Percentiles rank a stretch among this genome's conserved stretches.
phyloP scores from a whole-genome alignment of 23 tunicate species.

The Phallusia fumigata region DNA sequence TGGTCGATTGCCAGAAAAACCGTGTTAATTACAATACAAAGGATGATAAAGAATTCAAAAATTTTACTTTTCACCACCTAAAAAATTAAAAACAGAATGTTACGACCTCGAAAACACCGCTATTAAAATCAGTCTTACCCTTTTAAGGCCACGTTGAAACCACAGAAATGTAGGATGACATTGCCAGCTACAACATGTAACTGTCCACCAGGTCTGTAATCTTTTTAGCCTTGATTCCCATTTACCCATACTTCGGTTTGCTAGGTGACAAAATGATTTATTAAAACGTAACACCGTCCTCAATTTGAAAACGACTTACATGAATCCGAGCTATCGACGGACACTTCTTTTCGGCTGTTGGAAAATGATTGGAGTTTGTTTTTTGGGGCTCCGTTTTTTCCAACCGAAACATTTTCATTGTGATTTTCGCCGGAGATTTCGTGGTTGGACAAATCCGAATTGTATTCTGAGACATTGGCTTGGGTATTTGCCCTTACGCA shows the following conservation, averaged over 20 bases:
- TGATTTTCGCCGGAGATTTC: background rate
- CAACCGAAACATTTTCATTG: background rate
- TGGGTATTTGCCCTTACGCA: background rate
- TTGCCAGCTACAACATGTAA: conserved; percentile 71
- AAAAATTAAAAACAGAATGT: background rate
- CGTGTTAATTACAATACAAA: conserved; percentile 76
- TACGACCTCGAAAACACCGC: too few relatives aligned
- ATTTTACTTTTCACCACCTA: conserved; percentile 57
- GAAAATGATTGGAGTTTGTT: conserved; percentile 11
- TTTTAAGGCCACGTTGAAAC: conserved; percentile 41
- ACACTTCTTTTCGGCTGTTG: conserved; percentile 28
- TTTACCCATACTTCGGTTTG: background rate
- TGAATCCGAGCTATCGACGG: conserved; percentile 59
- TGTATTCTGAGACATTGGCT: background rate
- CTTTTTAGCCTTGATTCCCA: background rate
- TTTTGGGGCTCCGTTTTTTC: conserved; percentile 19
- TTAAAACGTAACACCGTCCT: background rate
- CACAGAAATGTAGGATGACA: conserved; percentile 48
- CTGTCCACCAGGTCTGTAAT: conserved; percentile 23
- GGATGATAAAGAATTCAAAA: conserved; percentile 70
- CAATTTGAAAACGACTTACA: conserved; percentile 24
- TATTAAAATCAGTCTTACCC: conserved; percentile 12
- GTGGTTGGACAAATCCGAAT: background rate
- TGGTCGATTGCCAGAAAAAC: conserved; percentile 82
- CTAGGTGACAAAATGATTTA: background rate